phyloP scores from a whole-genome alignment of 2,113 vertebrate genomes.

The Taurulus bubalis region DNA sequence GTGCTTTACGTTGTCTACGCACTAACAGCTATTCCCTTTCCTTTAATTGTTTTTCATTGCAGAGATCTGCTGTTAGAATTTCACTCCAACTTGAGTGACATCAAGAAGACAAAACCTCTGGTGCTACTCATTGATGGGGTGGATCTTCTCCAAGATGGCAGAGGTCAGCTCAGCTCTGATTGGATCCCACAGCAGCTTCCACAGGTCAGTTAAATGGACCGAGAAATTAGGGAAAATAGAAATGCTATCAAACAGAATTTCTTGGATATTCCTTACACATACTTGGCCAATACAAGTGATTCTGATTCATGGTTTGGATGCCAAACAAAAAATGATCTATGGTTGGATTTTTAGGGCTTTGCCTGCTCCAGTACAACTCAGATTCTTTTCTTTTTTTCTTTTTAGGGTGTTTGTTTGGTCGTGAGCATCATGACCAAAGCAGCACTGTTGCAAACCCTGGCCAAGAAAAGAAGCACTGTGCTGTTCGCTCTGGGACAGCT shows the following conservation, averaged over 20 bases:
- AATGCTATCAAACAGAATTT: too few species aligned
- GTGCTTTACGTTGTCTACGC: background rate
- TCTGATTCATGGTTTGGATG: background rate
- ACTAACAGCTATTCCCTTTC: background rate
- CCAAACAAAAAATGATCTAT: background rate
- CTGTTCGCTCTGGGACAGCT: conserved; percentile 83
- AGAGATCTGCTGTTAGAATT: conserved; percentile 87
- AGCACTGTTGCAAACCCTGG: conserved; percentile 77
- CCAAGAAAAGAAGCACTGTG: conserved; percentile 71
- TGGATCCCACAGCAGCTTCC: conserved; percentile 89
- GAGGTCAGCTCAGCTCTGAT: conserved; percentile 83
- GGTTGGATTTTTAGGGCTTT: background rate
- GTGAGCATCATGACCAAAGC: conserved; percentile 83
- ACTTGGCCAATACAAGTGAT: background rate
- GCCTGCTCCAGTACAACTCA: background rate
- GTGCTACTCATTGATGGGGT: conserved; percentile 87
- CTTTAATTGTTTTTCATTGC: background rate
- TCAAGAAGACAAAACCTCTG: conserved; percentile 69
- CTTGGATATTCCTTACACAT: too few species aligned
- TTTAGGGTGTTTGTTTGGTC: conserved; percentile 86
- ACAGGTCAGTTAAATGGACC: conserved; percentile 70
- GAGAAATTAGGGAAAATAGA: background rate
- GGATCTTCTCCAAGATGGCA: conserved; percentile 79
- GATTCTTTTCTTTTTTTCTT: background rate
- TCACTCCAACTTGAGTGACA: conserved; percentile 65